Conservation (phyloP, 2,888 invertebrate genomes). For the Eupithecia vulgata region DNA sequence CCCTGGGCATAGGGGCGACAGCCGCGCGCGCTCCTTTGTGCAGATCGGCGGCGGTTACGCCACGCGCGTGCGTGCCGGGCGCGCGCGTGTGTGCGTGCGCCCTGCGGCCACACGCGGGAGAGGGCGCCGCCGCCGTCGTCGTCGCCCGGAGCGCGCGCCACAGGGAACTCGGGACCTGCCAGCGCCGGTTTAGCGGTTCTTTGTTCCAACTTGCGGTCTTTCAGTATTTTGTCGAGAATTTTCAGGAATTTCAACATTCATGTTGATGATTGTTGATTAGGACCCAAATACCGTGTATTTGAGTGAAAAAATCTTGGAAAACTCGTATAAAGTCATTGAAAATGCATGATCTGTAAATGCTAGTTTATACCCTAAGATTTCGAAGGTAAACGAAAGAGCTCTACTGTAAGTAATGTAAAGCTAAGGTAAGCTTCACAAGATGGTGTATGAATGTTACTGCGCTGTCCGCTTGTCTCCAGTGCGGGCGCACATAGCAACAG, state of each 20-base stretch:
- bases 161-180: constrained; percentile 65
- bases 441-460: background rate
- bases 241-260: background rate
- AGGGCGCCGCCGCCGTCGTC: too few species aligned
- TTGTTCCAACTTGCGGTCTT: constrained; percentile 54
- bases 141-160: constrained; percentile 68
- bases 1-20: constrained; percentile 55
- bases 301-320: background rate
- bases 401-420: background rate
- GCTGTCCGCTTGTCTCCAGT: constrained; percentile 59
- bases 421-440: background rate
- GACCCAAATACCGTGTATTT: background rate
- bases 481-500: constrained; percentile 79
- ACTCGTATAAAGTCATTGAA: background rate
- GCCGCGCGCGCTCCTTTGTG: constrained; percentile 75
- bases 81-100: constrained; percentile 63
- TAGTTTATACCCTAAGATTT: background rate
- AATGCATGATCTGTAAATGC: background rate
- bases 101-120: constrained; percentile 57
- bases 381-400: background rate
- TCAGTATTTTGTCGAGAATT: background rate
- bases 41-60: constrained; percentile 71
- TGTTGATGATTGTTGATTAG: background rate
- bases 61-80: constrained; percentile 59
- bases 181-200: constrained; percentile 51